A percentile compares a stretch with the other conserved stretches of the same genome.
phyloP scores from a whole-genome alignment of 2,888 invertebrate species.

The Philhelius pedissequus region DNA sequence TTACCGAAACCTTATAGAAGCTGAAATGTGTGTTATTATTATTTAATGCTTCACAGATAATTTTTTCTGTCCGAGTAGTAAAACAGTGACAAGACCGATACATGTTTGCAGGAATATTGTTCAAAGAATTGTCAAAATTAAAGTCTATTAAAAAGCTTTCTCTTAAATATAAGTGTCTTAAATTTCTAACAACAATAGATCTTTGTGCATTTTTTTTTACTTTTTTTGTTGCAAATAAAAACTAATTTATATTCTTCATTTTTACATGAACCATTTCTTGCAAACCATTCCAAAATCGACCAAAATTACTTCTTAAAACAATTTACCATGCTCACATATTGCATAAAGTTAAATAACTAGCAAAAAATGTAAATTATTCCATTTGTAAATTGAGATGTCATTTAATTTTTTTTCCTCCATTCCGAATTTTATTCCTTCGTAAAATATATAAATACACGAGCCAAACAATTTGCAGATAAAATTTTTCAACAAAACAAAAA shows the following conservation, averaged over 20 bases:
- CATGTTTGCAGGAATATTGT: too few relatives aligned
- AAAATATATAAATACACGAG: background rate
- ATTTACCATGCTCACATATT: background rate
- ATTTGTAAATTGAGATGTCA: conserved; percentile 36
- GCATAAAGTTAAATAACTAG: background rate
- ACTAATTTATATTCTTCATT: background rate
- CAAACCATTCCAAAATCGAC: background rate
- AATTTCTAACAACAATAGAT: too few relatives aligned
- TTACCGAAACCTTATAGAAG: too few relatives aligned
- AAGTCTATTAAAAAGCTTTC: too few relatives aligned
- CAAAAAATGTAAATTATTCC: conserved; percentile 16
- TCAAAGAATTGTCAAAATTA: too few relatives aligned
- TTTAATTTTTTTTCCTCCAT: background rate
- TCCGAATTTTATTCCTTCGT: background rate
- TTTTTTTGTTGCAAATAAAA: background rate
- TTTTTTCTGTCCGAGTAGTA: too few relatives aligned
- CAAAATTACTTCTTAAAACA: background rate
- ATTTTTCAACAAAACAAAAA: conserved; percentile 1
- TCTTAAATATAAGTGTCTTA: too few relatives aligned
- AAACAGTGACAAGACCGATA: too few relatives aligned
- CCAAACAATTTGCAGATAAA: conserved; percentile 47
- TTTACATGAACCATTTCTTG: background rate
- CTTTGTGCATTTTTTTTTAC: background rate
- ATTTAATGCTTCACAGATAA: too few relatives aligned
- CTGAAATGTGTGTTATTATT: too few relatives aligned